Evolutionary conservation across 2,888 invertebrate species (phyloP), one percentile per base, ranked within the genome.

Genomic region (Phalera bucephala): DNA sequence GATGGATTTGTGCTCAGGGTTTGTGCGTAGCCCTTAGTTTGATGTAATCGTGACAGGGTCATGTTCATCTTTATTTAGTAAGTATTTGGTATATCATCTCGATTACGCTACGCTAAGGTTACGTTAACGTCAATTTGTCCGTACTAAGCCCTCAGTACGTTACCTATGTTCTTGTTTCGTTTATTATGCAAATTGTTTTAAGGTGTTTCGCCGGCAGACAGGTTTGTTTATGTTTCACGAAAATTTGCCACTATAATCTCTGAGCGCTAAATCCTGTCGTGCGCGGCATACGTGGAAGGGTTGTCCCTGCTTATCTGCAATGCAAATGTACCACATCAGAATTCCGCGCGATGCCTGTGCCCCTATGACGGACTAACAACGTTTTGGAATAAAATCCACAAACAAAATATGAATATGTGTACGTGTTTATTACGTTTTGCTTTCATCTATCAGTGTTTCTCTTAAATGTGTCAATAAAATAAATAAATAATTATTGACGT

Each of bases 311-410:
- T 48, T 64, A 82, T 82, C 72, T 80, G 80, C 78, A 82, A 70
- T 80, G 81, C 80, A 79, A 83, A 83, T 82, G 54, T 34, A 50
- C 37, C 61, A 52, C 70, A 71, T 74, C 68, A 61, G 54, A 54
- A 71, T 68, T 66, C 60, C 42, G 45, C 51, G 60, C 59, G 58
- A 50, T 47, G 56, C 46, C 40, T 37, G 42, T 45, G 52, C 54
- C 48, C 48, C 53, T 52, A 58, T 60, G 58, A 64, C 52, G 40
- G 52, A 52, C 54, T 57, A 55, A 61, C 50, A 52, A 51, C 36
- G 44, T 46, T 58, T 52, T 36, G 43, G 45, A 41, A 40, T 34
- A 50, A 42, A 45, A 36, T 20, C 19, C 11, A 26, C 31, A 13
- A 25, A 31, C 13, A 36, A 38, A 31, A 27, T 8, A 25, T 25